A percentile compares a stretch with the other conserved stretches of the same genome.
Conservation (phyloP, 2,888 invertebrate genomes). For the Tetragnatha montana region DNA sequence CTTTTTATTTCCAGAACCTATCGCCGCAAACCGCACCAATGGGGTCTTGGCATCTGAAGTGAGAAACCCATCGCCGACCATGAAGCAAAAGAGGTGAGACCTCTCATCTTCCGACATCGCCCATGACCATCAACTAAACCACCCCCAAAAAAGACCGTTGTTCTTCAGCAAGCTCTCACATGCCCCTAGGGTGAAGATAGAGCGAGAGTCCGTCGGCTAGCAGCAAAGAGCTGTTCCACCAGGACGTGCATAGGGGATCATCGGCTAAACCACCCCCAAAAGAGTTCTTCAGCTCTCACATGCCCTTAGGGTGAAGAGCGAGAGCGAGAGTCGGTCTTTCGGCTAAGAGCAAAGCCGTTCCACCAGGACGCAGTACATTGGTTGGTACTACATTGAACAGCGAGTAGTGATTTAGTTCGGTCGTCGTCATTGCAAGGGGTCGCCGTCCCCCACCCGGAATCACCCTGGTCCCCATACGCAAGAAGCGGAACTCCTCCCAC, state of each 20-base stretch:
- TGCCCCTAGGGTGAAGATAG: not conserved
- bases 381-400: no score
- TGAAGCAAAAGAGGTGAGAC: conserved; percentile 59
- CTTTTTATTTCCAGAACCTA: conserved; percentile 15
- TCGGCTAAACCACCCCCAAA: not conserved
- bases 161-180: not conserved
- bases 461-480: conserved; percentile 70
- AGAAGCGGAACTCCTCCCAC: conserved; percentile 64
- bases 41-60: not conserved
- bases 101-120: not conserved
- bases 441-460: conserved; percentile 32
- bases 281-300: not conserved
- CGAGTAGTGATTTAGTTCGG: no score
- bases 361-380: not conserved
- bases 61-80: not conserved
- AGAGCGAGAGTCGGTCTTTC: not conserved
- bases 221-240: no score
- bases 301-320: no score
- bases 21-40: no score
- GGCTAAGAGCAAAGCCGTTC: not conserved
- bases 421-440: not conserved
- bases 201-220: no score
- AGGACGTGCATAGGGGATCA: no score
- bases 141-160: not conserved
- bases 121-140: not conserved